Base-by-base conservation (phyloP, 2,113 vertebrate species). In the Percina caprodes region DNA sequence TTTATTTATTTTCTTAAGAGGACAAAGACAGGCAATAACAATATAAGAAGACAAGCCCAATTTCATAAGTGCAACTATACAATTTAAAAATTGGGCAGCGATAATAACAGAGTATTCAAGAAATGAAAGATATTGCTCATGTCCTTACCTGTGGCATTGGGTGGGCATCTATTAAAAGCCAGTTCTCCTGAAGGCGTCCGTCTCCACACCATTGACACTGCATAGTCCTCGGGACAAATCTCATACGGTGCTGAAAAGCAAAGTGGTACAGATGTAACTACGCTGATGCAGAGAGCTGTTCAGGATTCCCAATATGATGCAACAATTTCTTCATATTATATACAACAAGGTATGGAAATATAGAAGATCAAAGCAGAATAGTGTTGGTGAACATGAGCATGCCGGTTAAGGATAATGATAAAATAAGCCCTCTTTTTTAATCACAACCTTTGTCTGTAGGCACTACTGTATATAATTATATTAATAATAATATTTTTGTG, bases 201-300 rank as follows among this genome's bases (percentile, higher is more conserved):
- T 94, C 97, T 98, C 98, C 98, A 99, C 91, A 99, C 96, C 97
- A 99, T 97, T 8, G 98, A 97, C 93, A 97, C 97, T 71, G 98
- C 95, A 89, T 98, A 98, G 91, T 99, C 97, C 94, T 99, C 98
- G 0, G 97, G 96, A 93, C 98, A 99, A 92, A 99, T 99, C 95
- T 99, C 98, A 93, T 99, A 99, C 26, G 98, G 98, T 12, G 98
- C 98, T 99, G 92, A 21, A 89, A 80, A 85, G 35, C n/a, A 91
- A 81, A 83, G 58, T 42, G 16, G 60, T 46, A 72, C 74, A 82
- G 68, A 49, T 56, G 75, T 70, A 18, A 59, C 24, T 24, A 35
- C 4, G 23, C 80, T 24, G 63, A 45, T 60, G 19, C 55, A 74
- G 79, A 84, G 45, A 74, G 67, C 26, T 71, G 85, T 79, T 60